Conservation (phyloP, 2,113 vertebrate genomes). For the Probosciger aterrimus region DNA sequence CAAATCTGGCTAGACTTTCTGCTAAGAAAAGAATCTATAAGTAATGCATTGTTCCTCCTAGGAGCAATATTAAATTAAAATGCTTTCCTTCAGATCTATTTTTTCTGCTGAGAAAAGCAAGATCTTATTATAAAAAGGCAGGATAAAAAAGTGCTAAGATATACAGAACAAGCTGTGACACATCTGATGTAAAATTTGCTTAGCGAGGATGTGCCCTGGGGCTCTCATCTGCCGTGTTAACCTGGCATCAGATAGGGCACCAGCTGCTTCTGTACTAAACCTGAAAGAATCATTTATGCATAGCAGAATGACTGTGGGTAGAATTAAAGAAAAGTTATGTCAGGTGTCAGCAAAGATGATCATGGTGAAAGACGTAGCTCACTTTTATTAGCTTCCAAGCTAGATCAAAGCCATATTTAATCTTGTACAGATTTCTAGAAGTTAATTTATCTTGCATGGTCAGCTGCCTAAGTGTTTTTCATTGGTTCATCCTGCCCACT, state of each 20-base stretch:
- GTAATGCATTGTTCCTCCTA: background rate
- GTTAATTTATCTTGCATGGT: background rate
- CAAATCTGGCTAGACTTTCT: background rate
- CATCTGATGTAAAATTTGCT: background rate
- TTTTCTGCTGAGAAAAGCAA: background rate
- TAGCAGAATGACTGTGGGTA: background rate
- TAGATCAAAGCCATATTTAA: constrained; percentile 21
- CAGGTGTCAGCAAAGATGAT: background rate
- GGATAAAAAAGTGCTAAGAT: background rate
- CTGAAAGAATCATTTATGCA: background rate
- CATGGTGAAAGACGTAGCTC: background rate
- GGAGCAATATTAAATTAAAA: background rate
- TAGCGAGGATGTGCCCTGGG: background rate
- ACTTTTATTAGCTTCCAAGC: background rate
- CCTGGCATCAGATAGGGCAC: background rate
- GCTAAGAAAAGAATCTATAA: background rate
- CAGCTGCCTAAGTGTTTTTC: background rate
- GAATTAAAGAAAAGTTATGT: background rate
- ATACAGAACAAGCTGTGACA: background rate
- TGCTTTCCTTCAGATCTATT: background rate
- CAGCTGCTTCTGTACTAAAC: background rate
- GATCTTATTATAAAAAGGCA: background rate
- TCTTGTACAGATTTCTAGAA: background rate
- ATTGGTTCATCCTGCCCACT: background rate
- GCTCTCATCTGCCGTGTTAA: background rate